Base-by-base conservation (phyloP, 2,113 vertebrate species). In the Erythrocercus mccallii region DNA sequence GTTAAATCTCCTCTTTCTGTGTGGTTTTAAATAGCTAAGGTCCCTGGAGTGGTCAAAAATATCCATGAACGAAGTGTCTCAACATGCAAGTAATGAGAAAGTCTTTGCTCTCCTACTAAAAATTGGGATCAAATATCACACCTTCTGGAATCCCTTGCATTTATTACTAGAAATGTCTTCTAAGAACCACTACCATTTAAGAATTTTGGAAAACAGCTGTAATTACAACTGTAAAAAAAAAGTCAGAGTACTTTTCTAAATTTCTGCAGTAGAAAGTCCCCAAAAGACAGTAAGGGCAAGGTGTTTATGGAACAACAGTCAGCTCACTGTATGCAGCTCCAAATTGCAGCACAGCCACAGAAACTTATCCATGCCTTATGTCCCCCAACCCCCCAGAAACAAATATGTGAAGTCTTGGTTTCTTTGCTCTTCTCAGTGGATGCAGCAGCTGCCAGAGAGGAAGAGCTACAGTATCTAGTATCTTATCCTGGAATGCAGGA, bases 311-410 rank as follows among this genome's bases (percentile, higher is more conserved):
- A 87, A 12, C 58, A 78, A 61, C 37, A 73, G 15, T 40, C 56
- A 70, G 8, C 17, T 70, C 25, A 65, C n/a, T 25, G 40, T 15
- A 11, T 15, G 20, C 22, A 91, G 31, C 15, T 70, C 15, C 61
- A 61, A 84, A 91, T 0, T 40, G 3, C 22, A 78, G 54, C 38
- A 84, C 35, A 84, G 69, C 3, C 62, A n/a, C 38, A 84, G 45
- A 86, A 87, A 80, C n/a, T 17, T 31, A 19, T n/a, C 45, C 28
- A 45, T 30, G 19, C 5, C 12, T 5, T 20, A 9, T 10, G 9
- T 45, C 11, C 7, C 1, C 6, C 7, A 5, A 3, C 0, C 4
- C 23, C 0, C 17, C 44, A 54, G 15, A 22, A 91, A 64, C 3
- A 81, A 70, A 45, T 25, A 65, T 0, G 3, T 62, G 27, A 93